Conservation (phyloP, 1,140 invertebrate genomes). For the Hylyphantes graminicola region DNA sequence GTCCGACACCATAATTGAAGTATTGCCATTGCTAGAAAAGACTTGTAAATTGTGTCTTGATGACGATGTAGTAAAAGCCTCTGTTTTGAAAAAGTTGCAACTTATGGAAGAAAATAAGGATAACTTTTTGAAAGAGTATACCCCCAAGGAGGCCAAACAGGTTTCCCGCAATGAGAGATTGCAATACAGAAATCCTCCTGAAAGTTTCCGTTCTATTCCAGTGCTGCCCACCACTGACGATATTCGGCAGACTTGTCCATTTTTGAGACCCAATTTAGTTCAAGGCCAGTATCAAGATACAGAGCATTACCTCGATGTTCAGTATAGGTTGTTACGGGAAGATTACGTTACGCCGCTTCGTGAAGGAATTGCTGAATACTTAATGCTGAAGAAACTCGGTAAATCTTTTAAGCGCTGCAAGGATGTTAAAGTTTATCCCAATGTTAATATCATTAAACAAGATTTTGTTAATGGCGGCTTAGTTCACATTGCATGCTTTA, state of each 20-base stretch:
- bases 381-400: neutral
- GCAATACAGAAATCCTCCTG: conserved; percentile 19
- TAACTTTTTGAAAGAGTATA: neutral
- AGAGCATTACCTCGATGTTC: conserved; percentile 81
- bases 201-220: conserved; percentile 56
- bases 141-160: neutral
- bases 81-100: neutral
- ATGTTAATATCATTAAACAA: conserved; percentile 13
- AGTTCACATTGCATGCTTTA: conserved; percentile 21
- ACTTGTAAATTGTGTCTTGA: neutral
- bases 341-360: conserved; percentile 72
- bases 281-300: conserved; percentile 70
- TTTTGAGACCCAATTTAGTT: conserved; percentile 74
- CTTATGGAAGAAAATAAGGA: neutral
- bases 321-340: conserved; percentile 80
- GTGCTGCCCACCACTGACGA: conserved; percentile 56
- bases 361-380: conserved; percentile 62
- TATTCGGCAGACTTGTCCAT: conserved; percentile 63
- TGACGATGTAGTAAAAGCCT: neutral
- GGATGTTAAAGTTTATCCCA: conserved; percentile 13
- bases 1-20: neutral
- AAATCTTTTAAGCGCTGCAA: conserved; percentile 20
- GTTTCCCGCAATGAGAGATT: conserved; percentile 3
- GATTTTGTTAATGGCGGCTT: conserved; percentile 6
- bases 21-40: neutral